Evolutionary conservation across 2,113 vertebrate species (phyloP).

Genomic region (Apus apus): DNA sequence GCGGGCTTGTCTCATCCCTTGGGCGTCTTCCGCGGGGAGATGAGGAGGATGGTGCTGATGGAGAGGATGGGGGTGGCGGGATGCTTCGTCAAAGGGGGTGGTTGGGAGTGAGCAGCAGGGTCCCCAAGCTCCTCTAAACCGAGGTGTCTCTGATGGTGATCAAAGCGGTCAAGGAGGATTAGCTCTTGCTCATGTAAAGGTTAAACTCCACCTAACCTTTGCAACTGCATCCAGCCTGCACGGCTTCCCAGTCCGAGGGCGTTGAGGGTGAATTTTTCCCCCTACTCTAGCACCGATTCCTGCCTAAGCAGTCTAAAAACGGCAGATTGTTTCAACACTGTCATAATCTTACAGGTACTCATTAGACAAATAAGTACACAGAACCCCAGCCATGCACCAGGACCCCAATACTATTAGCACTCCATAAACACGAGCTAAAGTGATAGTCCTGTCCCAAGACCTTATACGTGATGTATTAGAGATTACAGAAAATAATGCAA

Average conservation of each 20-base stretch:
- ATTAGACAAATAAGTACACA: neutral
- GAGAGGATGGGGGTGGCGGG: neutral
- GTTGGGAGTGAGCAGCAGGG: neutral
- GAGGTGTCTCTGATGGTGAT: neutral
- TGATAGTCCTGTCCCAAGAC: neutral
- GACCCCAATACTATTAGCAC: neutral
- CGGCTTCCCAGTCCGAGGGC: neutral
- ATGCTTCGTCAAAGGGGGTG: neutral
- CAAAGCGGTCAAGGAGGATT: neutral
- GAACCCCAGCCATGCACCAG: neutral
- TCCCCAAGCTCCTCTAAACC: neutral
- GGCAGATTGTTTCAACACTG: neutral
- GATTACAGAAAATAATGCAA: neutral
- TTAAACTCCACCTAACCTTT: slow-evolving; percentile 5
- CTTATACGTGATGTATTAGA: neutral
- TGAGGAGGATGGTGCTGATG: neutral
- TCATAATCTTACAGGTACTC: neutral
- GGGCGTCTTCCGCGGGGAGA: neutral
- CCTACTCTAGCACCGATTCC: neutral
- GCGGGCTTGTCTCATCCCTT: neutral
- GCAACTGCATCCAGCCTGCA: neutral
- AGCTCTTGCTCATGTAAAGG: neutral
- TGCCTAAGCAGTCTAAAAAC: neutral
- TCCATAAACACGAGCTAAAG: neutral
- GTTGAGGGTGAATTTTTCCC: neutral